These are phyloP conservation scores for Cinara cedri DNA, from an alignment of 2,888 invertebrate genomes.

Conservation along the genomic window DNA sequence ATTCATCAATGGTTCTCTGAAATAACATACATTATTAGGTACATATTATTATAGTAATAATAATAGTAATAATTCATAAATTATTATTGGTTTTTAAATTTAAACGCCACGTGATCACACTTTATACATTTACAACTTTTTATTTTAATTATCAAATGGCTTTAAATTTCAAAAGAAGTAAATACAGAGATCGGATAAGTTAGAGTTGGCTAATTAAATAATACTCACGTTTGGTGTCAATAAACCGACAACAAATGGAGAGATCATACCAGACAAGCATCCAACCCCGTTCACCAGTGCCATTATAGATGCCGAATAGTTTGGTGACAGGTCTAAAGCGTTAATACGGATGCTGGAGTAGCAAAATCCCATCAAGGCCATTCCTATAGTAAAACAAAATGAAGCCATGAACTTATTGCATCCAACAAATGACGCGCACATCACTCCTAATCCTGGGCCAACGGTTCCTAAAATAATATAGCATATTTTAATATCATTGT, in stretches of 20 bases:
- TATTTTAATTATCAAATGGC: background rate
- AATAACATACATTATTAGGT: slow-evolving; percentile 9
- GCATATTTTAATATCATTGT: too few relatives aligned
- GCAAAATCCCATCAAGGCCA: slow-evolving; percentile 74
- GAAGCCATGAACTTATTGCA: slow-evolving; percentile 64
- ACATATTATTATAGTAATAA: too few relatives aligned
- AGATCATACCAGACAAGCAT: slow-evolving; percentile 69
- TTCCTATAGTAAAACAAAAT: slow-evolving; percentile 67
- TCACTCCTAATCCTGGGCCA: slow-evolving; percentile 65
- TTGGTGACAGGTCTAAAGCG: slow-evolving; percentile 70
- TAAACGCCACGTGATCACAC: too few relatives aligned
- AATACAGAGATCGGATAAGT: background rate
- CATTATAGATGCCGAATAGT: slow-evolving; percentile 71
- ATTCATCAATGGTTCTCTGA: slow-evolving; percentile 67
- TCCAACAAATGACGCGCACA: slow-evolving; percentile 58
- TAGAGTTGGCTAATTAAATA: too few relatives aligned
- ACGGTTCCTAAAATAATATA: slow-evolving; percentile 66
- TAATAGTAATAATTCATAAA: too few relatives aligned
- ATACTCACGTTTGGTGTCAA: slow-evolving; percentile 58
- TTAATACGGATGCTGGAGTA: slow-evolving; percentile 73
- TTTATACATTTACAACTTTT: background rate
- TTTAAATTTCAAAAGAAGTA: background rate
- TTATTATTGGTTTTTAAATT: too few relatives aligned
- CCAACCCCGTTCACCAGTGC: slow-evolving; percentile 71
- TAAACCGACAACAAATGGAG: slow-evolving; percentile 69